These are phyloP conservation scores for Champsocephalus esox DNA, from an alignment of 2,797 vertebrate genomes.

Conservation along the genomic window DNA sequence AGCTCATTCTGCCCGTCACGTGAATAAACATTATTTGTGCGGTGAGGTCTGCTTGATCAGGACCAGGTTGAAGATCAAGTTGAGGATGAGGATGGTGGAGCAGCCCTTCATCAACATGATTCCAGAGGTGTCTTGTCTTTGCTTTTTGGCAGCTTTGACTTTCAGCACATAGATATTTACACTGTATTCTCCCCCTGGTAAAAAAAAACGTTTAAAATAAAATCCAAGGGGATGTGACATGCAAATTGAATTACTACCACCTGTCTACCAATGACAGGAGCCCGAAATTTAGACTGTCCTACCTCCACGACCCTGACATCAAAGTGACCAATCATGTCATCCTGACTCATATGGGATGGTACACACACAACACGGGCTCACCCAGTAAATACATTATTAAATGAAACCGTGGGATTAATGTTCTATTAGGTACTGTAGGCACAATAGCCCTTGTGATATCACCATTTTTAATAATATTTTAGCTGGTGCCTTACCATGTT, in stretches of 20 bases:
- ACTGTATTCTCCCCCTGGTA: not conserved
- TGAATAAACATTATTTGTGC: not conserved
- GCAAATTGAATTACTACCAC: too few species aligned
- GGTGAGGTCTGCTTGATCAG: not conserved
- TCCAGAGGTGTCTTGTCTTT: not conserved
- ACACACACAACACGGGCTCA: not conserved
- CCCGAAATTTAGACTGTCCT: not conserved
- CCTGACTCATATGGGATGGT: not conserved
- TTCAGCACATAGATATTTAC: not conserved
- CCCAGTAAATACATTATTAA: not conserved
- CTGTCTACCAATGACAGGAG: too few species aligned
- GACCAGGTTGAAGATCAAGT: slow-evolving; percentile 18
- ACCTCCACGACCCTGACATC: not conserved
- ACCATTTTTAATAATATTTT: not conserved
- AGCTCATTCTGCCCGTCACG: not conserved
- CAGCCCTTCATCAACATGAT: slow-evolving; percentile 6
- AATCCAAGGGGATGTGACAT: not conserved
- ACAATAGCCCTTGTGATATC: not conserved
- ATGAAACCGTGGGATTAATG: not conserved
- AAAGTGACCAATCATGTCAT: not conserved
- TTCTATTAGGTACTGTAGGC: not conserved
- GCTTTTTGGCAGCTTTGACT: not conserved
- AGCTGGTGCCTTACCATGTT: not conserved
- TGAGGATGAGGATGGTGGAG: not conserved
- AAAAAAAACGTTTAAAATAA: not conserved